phyloP scores from a whole-genome alignment of 2,797 vertebrate species.

The Oreochromis grahami region DNA sequence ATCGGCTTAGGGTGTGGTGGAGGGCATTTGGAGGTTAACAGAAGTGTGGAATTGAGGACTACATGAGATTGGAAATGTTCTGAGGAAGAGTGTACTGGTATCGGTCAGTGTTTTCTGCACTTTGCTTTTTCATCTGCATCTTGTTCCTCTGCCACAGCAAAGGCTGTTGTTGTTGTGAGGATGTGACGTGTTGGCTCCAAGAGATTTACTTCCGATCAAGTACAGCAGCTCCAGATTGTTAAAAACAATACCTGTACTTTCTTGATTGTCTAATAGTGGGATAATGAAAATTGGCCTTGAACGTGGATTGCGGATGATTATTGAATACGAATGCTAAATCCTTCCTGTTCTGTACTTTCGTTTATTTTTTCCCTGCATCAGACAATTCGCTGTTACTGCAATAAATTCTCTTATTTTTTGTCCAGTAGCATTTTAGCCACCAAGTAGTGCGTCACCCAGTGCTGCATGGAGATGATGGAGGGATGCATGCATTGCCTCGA shows the following conservation, averaged over 20 bases:
- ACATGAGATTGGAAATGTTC: background rate
- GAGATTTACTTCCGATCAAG: background rate
- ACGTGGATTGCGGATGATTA: background rate
- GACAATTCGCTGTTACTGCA: background rate
- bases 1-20: background rate
- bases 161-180: background rate
- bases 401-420: background rate
- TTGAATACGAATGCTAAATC: background rate
- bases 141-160: background rate
- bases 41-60: background rate
- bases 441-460: background rate
- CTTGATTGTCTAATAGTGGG: background rate
- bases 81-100: background rate
- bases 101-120: background rate
- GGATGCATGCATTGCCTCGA: background rate
- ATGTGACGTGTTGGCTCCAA: background rate
- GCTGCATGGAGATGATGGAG: background rate
- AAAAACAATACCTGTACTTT: background rate
- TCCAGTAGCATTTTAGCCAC: background rate
- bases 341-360: background rate
- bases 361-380: background rate
- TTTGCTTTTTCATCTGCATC: background rate
- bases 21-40: conserved; percentile 29
- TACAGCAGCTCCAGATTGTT: background rate
- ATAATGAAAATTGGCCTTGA: background rate